Base-by-base conservation (phyloP, 2,113 vertebrate genomes). In the Arothron firmamentum region DNA sequence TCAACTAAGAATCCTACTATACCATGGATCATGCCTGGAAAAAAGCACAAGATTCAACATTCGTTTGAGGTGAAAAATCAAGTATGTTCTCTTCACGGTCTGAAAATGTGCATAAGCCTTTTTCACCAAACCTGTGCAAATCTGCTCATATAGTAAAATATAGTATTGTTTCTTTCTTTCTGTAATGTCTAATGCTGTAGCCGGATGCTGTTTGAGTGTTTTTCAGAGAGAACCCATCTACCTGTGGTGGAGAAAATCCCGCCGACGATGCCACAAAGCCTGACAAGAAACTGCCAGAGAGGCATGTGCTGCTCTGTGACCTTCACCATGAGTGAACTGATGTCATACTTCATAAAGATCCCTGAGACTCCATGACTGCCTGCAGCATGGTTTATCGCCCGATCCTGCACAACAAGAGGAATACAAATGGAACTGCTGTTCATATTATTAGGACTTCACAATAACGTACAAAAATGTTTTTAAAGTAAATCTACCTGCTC, bases 171-270 rank as follows among this genome's bases (percentile, higher is more conserved):
- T 28, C 25, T 28, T 28, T 28, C 25, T 7, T 28, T 28, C 25
- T 28, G 25, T 5, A 5, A 28, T 7, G 25, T 28, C 25, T 28
- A 3, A 28, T 7, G 25, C 2, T 28, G 25, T 28, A 28, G 25
- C 25, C 25, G 43, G 16, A 45, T 14, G 17, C 43, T 16, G 43
- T 45, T 17, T 17, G 3, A 45, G 12, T 13, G n/a, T 53, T 17
- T 34, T 7, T 9, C 8, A 23, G 1, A 49, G 12, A 34, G 34
- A 3, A 13, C 67, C 56, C 4, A 23, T 31, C 11, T 38, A 84
- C 97, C 97, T 91, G 96, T 98, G 34, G 97, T 99, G 58, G 96
- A 95, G 89, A 99, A 99, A 85, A 99, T 98, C 71, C 97, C 97
- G 71, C 97, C 97, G 23, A 99, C 59, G 78, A 99, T 99, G 74